These are phyloP conservation scores for Mesochorus sp. DNA, from an alignment of 2,888 invertebrate genomes.

Conservation along the genomic window DNA sequence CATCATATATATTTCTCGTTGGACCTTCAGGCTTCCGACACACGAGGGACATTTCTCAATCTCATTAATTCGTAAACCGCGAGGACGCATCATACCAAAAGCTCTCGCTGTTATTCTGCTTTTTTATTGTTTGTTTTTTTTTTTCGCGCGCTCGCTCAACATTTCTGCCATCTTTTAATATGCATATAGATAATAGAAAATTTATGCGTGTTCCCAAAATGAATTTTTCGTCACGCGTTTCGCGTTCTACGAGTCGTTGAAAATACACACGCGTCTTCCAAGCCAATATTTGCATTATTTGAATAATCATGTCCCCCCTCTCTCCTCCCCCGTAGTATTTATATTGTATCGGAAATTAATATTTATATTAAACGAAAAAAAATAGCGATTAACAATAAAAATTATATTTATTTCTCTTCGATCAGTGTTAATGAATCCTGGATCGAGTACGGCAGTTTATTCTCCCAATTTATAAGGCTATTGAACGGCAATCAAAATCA, in stretches of 20 bases:
- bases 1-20: not conserved
- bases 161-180: slow-evolving; percentile 20
- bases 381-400: too few species aligned
- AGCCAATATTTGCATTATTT: too few species aligned
- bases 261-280: too few species aligned
- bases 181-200: slow-evolving; percentile 58
- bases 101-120: slow-evolving; percentile 14
- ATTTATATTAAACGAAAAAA: too few species aligned
- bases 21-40: slow-evolving; percentile 3
- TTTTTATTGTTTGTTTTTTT: not conserved
- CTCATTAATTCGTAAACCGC: slow-evolving; percentile 25
- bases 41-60: slow-evolving; percentile 32
- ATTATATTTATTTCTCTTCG: too few species aligned
- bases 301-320: too few species aligned
- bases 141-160: too few species aligned
- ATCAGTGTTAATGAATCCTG: slow-evolving; percentile 57
- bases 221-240: slow-evolving; percentile 62
- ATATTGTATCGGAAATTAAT: too few species aligned
- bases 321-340: too few species aligned
- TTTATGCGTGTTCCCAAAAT: slow-evolving; percentile 60
- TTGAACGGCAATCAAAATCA: slow-evolving; percentile 43
- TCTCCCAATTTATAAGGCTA: slow-evolving; percentile 56
- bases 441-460: slow-evolving; percentile 62
- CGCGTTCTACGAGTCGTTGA: too few species aligned
- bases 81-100: slow-evolving; percentile 46